These are phyloP conservation scores for Catharus bicknelli DNA, from an alignment of 2,113 vertebrate genomes.

Conservation along the genomic window DNA sequence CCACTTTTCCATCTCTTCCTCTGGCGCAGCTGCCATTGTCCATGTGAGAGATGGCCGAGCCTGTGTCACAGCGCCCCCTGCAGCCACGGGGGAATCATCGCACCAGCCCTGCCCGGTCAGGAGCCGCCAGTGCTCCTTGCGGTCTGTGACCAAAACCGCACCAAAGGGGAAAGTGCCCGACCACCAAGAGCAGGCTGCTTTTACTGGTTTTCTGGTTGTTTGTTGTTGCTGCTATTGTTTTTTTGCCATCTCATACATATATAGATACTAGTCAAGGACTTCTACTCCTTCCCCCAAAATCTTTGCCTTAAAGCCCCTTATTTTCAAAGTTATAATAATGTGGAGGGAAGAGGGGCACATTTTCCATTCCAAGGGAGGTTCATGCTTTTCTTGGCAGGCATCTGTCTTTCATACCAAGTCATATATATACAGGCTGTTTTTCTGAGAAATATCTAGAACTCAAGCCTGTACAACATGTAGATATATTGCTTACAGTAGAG, in stretches of 20 bases:
- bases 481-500: background rate
- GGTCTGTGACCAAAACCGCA: fast-evolving
- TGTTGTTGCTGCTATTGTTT: too few species aligned
- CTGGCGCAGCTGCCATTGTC: fast-evolving
- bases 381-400: fast-evolving
- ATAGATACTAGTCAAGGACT: background rate
- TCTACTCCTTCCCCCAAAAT: background rate
- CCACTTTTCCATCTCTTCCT: fast-evolving
- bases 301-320: background rate
- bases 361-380: background rate
- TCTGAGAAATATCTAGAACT: background rate
- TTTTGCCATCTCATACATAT: background rate
- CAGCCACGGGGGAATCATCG: too few species aligned
- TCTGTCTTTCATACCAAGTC: background rate
- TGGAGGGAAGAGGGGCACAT: too few species aligned
- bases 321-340: background rate
- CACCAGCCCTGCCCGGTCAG: too few species aligned
- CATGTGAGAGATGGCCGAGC: too few species aligned
- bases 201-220: too few species aligned
- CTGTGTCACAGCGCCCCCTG: too few species aligned
- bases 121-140: background rate
- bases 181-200: too few species aligned
- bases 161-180: fast-evolving
- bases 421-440: background rate
- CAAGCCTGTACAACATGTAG: background rate